A percentile compares a stretch with the other conserved stretches of the same genome.
Evolutionary conservation across 2,797 vertebrate species (phyloP).

Genomic region (Crax fasciolata): DNA sequence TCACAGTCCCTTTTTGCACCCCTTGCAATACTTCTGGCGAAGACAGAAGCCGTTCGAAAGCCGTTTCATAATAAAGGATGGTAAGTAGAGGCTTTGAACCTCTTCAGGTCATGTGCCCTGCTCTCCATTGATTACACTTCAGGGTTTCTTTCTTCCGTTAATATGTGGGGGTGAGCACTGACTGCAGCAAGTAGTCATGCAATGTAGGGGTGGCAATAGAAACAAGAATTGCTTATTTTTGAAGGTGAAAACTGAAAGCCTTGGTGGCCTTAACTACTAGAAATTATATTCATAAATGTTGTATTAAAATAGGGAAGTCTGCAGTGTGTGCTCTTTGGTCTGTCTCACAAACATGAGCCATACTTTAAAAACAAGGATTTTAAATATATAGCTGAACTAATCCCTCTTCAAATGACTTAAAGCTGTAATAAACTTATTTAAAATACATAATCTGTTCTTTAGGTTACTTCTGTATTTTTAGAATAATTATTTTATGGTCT

Average conservation of each 20-base stretch:
- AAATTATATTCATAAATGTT: neutral
- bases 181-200: neutral
- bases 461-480: slow-evolving; percentile 34
- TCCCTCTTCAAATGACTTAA: neutral
- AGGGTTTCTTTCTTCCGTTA: neutral
- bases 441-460: neutral
- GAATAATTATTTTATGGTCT: slow-evolving; percentile 25
- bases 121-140: neutral
- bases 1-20: neutral
- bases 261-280: neutral
- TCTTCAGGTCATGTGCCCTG: neutral
- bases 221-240: neutral
- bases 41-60: neutral
- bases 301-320: neutral
- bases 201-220: neutral
- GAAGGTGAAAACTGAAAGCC: neutral
- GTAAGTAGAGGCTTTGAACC: neutral
- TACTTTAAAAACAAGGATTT: neutral
- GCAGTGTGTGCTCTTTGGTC: neutral
- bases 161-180: neutral
- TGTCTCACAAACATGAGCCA: neutral
- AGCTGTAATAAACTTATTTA: neutral
- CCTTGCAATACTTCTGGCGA: neutral
- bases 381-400: neutral
- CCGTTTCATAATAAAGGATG: neutral